Evolutionary conservation across 2,797 vertebrate genomes (phyloP), one percentile per base, ranked within the genome.

Genomic region (Chaunax sp.): DNA sequence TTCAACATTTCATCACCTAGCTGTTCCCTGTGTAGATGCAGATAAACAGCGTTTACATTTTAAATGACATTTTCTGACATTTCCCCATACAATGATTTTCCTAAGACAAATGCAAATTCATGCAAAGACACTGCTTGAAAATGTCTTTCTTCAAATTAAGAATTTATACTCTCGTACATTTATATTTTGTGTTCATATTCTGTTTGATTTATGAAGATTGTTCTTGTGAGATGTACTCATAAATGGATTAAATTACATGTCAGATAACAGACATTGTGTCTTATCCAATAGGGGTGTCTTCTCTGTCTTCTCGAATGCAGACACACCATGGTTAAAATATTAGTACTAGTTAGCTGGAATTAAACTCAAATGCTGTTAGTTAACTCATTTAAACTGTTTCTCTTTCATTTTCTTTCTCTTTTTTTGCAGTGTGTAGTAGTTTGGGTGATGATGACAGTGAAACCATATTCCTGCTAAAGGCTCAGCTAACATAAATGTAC

Each of bases 1-100:
- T 57, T 55, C 16, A 33, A 57, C 74, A 74, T 64, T 54, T 72
- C 52, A 56, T 74, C 15, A 47, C 47, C 44, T 43, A 30, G 60
- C 61, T 66, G 16, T 52, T 59, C 33, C 37, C 38, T 9, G 43
- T 56, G 19, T 47, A 30, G 20, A 63, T 60, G 23, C 18, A 28
- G 33, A 22, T 61, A 50, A 56, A 72, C 78, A 13, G 58, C 33
- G 45, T 12, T 18, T 30, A 30, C 8, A 30, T 30, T 30, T 30
- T 30, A 30, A 30, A 30, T 30, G 28, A 8, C 28, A n/a, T n/a
- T n/a, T n/a, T n/a, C n/a, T n/a, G n/a, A n/a, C n/a, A n/a, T n/a
- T n/a, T n/a, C n/a, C n/a, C n/a, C n/a, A n/a, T n/a, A n/a, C n/a
- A n/a, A n/a, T n/a, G n/a, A n/a, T n/a, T n/a, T n/a, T n/a, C n/a